phyloP scores from a whole-genome alignment of 2,113 vertebrate genomes.

The Melospiza georgiana region DNA sequence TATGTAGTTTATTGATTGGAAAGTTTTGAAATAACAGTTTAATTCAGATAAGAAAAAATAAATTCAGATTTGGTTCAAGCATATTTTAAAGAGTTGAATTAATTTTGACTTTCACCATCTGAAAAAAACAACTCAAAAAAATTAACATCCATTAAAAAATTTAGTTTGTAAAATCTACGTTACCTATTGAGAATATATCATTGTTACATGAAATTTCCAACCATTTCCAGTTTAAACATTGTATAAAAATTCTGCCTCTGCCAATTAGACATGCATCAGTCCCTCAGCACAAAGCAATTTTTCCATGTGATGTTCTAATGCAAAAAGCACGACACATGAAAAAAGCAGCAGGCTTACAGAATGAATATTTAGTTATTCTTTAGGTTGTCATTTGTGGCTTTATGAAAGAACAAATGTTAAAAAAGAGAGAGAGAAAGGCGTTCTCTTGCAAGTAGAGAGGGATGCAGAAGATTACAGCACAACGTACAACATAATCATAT shows the following conservation, averaged over 20 bases:
- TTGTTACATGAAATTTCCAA: background rate
- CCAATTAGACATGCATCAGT: constrained; percentile 31
- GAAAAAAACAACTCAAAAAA: background rate
- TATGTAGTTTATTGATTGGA: background rate
- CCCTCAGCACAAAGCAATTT: constrained; percentile 40
- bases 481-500: constrained; percentile 62
- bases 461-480: constrained; percentile 54
- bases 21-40: background rate
- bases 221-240: background rate
- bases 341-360: constrained; percentile 11
- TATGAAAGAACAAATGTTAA: constrained; percentile 52
- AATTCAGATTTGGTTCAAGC: background rate
- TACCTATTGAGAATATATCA: background rate
- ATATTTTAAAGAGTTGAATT: background rate
- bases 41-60: background rate
- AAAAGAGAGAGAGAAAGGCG: constrained; percentile 30
- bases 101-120: background rate
- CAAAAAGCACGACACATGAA: constrained; percentile 54
- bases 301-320: constrained; percentile 41
- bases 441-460: constrained; percentile 48
- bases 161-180: background rate
- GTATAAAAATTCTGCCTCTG: background rate
- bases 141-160: background rate
- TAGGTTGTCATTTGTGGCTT: constrained; percentile 76
- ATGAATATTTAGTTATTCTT: constrained; percentile 67